Conservation (phyloP, 2,113 vertebrate genomes). For the Oncorhynchus tshawytscha region DNA sequence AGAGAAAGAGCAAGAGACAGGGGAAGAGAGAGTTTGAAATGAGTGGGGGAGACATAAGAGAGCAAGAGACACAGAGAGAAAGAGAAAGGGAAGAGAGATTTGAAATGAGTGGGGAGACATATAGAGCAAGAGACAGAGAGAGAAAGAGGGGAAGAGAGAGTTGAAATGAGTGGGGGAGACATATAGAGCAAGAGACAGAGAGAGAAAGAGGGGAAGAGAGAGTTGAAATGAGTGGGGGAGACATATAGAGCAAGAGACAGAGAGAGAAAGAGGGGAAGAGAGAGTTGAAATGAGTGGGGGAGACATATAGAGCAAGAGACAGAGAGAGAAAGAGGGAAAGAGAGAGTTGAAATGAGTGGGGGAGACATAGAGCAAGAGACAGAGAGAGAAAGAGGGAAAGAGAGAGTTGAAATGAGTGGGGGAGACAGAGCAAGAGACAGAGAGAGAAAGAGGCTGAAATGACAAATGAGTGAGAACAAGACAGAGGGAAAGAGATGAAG, state of each 20-base stretch:
- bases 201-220: background rate
- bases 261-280: background rate
- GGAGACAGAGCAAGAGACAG: background rate
- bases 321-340: conserved; percentile 1
- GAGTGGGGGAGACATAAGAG: background rate
- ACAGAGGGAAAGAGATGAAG: background rate
- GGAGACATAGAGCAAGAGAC: background rate
- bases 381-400: background rate
- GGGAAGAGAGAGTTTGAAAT: background rate
- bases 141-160: too few species aligned
- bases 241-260: background rate
- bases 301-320: background rate
- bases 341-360: background rate
- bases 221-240: background rate
- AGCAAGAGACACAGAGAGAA: background rate
- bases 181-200: too few species aligned
- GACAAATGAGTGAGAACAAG: background rate
- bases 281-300: background rate
- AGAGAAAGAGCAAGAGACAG: too few species aligned
- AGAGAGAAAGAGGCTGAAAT: background rate
- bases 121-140: background rate
- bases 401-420: background rate
- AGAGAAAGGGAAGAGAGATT: too few species aligned
- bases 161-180: too few species aligned
- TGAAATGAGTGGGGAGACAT: background rate